Conservation (phyloP, 2,888 invertebrate species). For the Mechanitis mazaeus region DNA sequence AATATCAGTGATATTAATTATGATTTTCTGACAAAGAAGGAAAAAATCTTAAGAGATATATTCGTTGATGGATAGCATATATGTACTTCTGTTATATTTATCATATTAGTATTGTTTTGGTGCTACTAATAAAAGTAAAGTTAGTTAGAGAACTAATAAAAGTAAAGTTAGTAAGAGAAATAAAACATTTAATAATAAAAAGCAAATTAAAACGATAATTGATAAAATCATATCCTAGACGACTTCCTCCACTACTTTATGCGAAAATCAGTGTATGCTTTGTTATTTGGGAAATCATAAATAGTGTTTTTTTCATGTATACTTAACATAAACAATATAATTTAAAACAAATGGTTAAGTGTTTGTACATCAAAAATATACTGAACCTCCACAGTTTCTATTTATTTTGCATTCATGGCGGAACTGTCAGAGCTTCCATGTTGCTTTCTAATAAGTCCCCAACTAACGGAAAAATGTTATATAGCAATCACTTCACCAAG, state of each 20-base stretch:
- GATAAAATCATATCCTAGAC: slow-evolving; percentile 13
- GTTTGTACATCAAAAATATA: slow-evolving; percentile 21
- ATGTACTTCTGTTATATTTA: too few species aligned
- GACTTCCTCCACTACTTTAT: slow-evolving; percentile 22
- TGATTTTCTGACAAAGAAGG: too few species aligned
- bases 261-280: slow-evolving; percentile 13
- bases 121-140: too few species aligned
- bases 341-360: background rate
- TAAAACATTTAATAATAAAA: background rate
- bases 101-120: too few species aligned
- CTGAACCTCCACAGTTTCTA: slow-evolving; percentile 70
- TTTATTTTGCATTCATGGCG: slow-evolving; percentile 79
- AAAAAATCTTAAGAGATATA: too few species aligned
- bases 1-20: too few species aligned
- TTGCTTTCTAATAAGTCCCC: slow-evolving; percentile 65
- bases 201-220: slow-evolving; percentile 3
- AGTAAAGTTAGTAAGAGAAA: too few species aligned
- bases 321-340: background rate
- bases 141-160: too few species aligned
- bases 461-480: slow-evolving; percentile 22
- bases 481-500: slow-evolving; percentile 29
- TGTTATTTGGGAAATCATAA: background rate
- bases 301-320: background rate
- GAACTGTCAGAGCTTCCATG: slow-evolving; percentile 78
- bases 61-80: too few species aligned